Evolutionary conservation across 2,113 vertebrate species (phyloP).

Genomic region (Brachypodius melanocephalos): DNA sequence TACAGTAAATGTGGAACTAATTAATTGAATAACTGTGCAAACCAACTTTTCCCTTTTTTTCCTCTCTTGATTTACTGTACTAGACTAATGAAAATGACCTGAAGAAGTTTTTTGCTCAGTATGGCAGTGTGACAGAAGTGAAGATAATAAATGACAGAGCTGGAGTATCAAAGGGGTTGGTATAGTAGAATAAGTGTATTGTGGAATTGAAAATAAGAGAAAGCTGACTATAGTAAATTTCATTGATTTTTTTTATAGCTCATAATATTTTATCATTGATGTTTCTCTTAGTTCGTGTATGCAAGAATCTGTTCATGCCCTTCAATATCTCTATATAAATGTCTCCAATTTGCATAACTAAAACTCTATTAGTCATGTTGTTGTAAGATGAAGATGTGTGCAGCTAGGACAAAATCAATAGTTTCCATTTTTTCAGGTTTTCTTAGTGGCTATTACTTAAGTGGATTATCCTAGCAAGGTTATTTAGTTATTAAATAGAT

Average conservation of each 20-base stretch:
- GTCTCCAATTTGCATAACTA: neutral
- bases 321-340: neutral
- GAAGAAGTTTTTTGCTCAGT: slow-evolving; percentile 81
- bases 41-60: neutral
- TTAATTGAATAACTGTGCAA: neutral
- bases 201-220: neutral
- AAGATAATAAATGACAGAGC: slow-evolving; percentile 85
- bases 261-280: neutral
- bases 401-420: neutral
- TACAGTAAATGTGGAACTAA: neutral
- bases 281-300: neutral
- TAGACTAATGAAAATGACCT: slow-evolving; percentile 86
- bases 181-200: slow-evolving; percentile 36
- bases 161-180: slow-evolving; percentile 86
- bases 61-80: slow-evolving; percentile 6
- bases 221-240: neutral
- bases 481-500: neutral
- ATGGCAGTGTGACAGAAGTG: slow-evolving; percentile 85
- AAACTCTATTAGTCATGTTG: neutral
- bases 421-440: neutral
- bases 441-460: neutral
- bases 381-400: neutral
- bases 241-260: neutral
- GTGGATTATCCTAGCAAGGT: neutral
- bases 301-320: neutral